A percentile compares a stretch with the other conserved stretches of the same genome.
These are phyloP conservation scores for Hemiscyllium ocellatum DNA, from an alignment of 2,113 vertebrate species.

Conservation along the genomic window DNA sequence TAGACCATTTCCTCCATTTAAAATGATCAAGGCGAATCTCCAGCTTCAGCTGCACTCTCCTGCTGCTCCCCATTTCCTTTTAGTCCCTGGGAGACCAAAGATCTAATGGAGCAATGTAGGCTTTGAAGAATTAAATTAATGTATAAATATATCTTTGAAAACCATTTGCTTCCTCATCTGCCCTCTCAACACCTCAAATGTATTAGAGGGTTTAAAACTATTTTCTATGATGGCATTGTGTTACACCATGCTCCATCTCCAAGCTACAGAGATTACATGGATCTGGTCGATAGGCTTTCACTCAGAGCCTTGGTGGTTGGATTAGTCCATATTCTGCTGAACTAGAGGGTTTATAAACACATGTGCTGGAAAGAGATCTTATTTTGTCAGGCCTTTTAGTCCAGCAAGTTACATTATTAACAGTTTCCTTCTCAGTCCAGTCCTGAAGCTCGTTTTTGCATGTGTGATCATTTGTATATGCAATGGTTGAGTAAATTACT, in stretches of 20 bases:
- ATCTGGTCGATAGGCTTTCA: constrained; percentile 47
- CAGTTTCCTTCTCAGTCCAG: neutral
- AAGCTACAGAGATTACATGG: constrained; percentile 37
- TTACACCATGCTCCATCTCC: constrained; percentile 40
- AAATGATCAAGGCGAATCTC: neutral
- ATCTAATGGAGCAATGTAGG: neutral
- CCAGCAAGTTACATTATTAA: neutral
- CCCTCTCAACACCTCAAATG: constrained; percentile 41
- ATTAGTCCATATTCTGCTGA: constrained; percentile 65
- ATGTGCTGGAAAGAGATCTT: neutral
- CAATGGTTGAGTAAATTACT: neutral
- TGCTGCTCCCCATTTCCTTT: neutral
- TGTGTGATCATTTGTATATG: neutral
- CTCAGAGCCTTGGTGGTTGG: constrained; percentile 51
- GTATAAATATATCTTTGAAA: neutral
- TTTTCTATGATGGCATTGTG: constrained; percentile 46
- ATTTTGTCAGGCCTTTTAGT: neutral
- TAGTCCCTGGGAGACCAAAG: neutral
- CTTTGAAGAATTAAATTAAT: neutral
- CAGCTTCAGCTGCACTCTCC: neutral
- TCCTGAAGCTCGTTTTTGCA: neutral
- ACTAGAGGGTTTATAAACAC: constrained; percentile 57
- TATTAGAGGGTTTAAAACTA: constrained; percentile 49
- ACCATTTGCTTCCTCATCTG: constrained; percentile 44
- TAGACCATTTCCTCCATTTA: neutral